A percentile compares a stretch with the other conserved stretches of the same genome.
These are phyloP conservation scores for Trinectes maculatus DNA, from an alignment of 2,113 vertebrate genomes.

Conservation along the genomic window DNA sequence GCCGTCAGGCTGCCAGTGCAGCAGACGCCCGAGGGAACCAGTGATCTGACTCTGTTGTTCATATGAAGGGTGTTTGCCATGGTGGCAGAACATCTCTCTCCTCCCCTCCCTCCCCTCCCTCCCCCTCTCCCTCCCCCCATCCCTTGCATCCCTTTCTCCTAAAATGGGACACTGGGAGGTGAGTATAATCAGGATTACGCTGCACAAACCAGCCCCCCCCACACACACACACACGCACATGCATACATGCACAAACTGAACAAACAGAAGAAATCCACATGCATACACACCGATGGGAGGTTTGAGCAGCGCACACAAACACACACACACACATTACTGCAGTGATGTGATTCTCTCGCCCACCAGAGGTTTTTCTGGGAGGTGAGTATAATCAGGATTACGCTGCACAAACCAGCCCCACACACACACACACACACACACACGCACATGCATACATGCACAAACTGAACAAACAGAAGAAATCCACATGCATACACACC, in stretches of 20 bases:
- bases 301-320: not conserved
- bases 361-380: conserved; percentile 73
- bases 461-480: conserved; percentile 48
- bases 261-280: conserved; percentile 39
- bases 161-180: conserved; percentile 77
- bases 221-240: conserved; percentile 8
- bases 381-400: conserved; percentile 77
- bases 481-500: conserved; percentile 16
- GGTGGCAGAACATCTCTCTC: conserved; percentile 63
- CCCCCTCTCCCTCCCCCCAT: conserved; percentile 38
- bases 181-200: conserved; percentile 75
- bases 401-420: conserved; percentile 54
- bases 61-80: conserved; percentile 69
- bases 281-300: conserved; percentile 5
- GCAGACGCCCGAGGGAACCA: conserved; percentile 69
- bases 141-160: conserved; percentile 55
- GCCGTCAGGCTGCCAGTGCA: conserved; percentile 71
- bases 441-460: conserved; percentile 5
- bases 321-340: conserved; percentile 23
- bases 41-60: conserved; percentile 74
- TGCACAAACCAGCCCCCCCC: conserved; percentile 52
- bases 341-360: conserved; percentile 62
- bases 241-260: conserved; percentile 21
- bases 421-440: conserved; percentile 17
- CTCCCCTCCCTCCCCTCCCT: conserved; percentile 46